A percentile compares a stretch with the other conserved stretches of the same genome.
Evolutionary conservation across 2,113 vertebrate species (phyloP).

Genomic region (Syngnathus floridae): DNA sequence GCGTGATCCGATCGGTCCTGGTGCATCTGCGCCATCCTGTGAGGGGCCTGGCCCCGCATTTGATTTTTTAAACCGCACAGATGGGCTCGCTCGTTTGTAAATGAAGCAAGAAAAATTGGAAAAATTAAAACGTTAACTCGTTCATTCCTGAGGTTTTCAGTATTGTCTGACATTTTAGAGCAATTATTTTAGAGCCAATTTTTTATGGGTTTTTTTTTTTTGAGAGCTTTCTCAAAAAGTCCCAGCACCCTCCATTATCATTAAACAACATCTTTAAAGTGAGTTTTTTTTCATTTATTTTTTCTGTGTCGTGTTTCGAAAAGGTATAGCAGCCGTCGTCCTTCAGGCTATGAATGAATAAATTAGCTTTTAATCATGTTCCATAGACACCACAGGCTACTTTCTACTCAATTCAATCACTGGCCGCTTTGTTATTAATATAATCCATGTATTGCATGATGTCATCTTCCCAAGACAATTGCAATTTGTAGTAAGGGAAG

Average conservation of each 20-base stretch:
- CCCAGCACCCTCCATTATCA: no score
- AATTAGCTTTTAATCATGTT: slow-evolving; percentile 2
- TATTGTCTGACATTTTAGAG: background rate
- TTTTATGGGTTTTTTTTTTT: background rate
- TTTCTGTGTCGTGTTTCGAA: background rate
- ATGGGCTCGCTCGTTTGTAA: background rate
- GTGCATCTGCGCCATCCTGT: background rate
- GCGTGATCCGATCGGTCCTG: background rate
- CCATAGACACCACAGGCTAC: background rate
- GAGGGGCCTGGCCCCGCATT: background rate
- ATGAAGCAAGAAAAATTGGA: background rate
- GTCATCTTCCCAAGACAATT: background rate
- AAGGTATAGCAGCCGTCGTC: background rate
- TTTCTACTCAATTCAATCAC: background rate
- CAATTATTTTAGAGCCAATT: background rate
- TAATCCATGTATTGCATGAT: background rate
- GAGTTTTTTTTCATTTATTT: background rate
- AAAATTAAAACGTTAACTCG: background rate
- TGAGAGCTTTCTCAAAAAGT: background rate
- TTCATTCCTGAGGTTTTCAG: background rate
- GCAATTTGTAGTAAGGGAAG: background rate
- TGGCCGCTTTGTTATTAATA: background rate
- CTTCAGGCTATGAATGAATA: background rate
- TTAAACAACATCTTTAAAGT: background rate
- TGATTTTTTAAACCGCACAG: background rate